A percentile compares a stretch with the other conserved stretches of the same genome.
phyloP scores from a whole-genome alignment of 2,888 invertebrate genomes.

The Allolobophora icterica region DNA sequence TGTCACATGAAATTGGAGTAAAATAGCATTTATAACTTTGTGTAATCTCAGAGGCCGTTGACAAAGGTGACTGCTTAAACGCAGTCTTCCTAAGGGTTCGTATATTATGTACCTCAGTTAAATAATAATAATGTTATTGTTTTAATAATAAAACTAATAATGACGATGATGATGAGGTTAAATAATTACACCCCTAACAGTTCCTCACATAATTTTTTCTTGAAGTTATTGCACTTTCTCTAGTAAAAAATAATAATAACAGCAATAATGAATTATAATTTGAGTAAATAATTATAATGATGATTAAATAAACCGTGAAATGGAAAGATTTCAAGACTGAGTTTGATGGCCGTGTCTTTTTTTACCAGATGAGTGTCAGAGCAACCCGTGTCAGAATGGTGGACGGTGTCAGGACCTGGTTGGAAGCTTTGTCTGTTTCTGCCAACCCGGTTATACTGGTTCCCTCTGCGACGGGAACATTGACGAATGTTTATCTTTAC shows the following conservation, averaged over 20 bases:
- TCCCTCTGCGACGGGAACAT: slow-evolving; percentile 70
- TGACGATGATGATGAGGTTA: no score
- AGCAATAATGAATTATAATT: not conserved
- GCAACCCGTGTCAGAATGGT: slow-evolving; percentile 43
- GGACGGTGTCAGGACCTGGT: slow-evolving; percentile 90
- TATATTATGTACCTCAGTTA: no score
- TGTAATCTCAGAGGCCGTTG: no score
- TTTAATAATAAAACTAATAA: no score
- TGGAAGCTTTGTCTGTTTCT: slow-evolving; percentile 62
- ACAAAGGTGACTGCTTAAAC: no score
- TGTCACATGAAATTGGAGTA: no score
- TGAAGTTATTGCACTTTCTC: no score
- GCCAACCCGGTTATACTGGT: slow-evolving; percentile 54
- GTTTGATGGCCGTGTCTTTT: not conserved
- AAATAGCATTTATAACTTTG: no score
- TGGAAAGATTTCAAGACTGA: not conserved
- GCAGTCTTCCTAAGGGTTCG: no score
- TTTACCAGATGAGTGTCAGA: slow-evolving; percentile 41
- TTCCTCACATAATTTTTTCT: no score
- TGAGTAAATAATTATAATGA: not conserved
- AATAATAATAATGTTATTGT: no score
- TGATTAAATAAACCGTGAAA: not conserved
- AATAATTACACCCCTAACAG: no score
- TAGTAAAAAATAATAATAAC: not conserved
- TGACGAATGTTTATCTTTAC: slow-evolving; percentile 76